phyloP scores from a whole-genome alignment of 2,113 vertebrate genomes.

The Pomatostomus ruficeps region DNA sequence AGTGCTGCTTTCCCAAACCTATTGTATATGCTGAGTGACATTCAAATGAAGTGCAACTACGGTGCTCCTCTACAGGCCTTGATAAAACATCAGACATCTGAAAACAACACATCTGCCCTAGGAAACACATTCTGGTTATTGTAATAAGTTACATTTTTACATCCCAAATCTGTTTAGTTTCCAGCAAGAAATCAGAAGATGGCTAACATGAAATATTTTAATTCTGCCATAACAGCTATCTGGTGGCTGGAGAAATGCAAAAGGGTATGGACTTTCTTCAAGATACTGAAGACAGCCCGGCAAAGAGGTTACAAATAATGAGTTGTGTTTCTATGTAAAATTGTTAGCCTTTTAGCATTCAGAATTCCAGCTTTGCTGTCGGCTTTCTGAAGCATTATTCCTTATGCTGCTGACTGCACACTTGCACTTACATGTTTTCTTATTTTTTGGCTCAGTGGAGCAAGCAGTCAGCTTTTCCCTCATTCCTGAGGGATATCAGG shows the following conservation, averaged over 20 bases:
- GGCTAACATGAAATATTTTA: neutral
- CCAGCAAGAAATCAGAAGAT: neutral
- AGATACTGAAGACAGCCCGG: neutral
- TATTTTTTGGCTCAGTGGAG: constrained; percentile 39
- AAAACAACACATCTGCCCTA: neutral
- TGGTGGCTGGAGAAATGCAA: neutral
- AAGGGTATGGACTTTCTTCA: neutral
- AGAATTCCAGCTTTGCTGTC: neutral
- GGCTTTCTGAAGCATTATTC: neutral
- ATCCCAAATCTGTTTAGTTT: neutral
- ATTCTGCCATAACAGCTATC: neutral
- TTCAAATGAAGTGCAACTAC: neutral
- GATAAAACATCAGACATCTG: neutral
- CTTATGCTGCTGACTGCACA: neutral
- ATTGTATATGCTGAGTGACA: neutral
- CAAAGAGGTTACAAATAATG: neutral
- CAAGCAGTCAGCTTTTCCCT: constrained; percentile 62
- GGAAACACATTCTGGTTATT: neutral
- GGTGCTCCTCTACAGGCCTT: neutral
- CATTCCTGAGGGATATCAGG: constrained; percentile 53
- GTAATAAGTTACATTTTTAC: neutral
- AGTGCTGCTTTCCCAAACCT: neutral
- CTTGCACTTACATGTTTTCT: constrained; percentile 51
- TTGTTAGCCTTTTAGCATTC: neutral
- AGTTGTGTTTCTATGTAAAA: neutral